phyloP scores from a whole-genome alignment of 2,888 invertebrate species.

The Lycophotia porphyrea region DNA sequence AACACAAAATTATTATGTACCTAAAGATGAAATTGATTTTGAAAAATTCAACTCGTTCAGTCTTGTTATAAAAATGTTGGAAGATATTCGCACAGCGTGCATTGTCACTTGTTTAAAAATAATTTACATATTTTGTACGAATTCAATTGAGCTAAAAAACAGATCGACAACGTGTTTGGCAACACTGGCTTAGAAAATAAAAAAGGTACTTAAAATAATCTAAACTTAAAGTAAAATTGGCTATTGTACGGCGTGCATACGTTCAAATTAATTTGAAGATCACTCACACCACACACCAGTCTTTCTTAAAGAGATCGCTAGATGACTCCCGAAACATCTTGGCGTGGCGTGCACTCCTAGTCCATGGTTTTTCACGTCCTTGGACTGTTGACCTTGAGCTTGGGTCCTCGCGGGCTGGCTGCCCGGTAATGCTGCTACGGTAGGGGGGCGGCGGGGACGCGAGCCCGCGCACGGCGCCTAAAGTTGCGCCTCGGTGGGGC shows the following conservation, averaged over 20 bases:
- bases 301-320: slow-evolving; percentile 74
- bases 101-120: slow-evolving; percentile 62
- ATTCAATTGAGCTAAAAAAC: slow-evolving; percentile 73
- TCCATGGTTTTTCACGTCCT: slow-evolving; percentile 86
- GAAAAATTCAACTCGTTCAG: slow-evolving; percentile 76
- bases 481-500: slow-evolving; percentile 83
- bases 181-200: slow-evolving; percentile 56
- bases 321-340: slow-evolving; percentile 69
- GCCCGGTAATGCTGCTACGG: slow-evolving; percentile 80
- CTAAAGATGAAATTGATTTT: slow-evolving; percentile 63
- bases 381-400: slow-evolving; percentile 74
- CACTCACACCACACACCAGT: slow-evolving; percentile 75
- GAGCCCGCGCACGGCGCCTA: slow-evolving; percentile 77
- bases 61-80: slow-evolving; percentile 77
- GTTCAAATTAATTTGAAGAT: slow-evolving; percentile 54
- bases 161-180: slow-evolving; percentile 58
- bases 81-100: slow-evolving; percentile 66
- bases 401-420: slow-evolving; percentile 68
- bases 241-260: slow-evolving; percentile 63
- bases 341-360: slow-evolving; percentile 71
- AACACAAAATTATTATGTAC: slow-evolving; percentile 68
- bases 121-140: slow-evolving; percentile 76
- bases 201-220: slow-evolving; percentile 47
- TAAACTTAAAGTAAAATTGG: slow-evolving; percentile 59
- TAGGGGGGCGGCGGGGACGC: slow-evolving; percentile 71